Evolutionary conservation across 2,113 vertebrate genomes (phyloP).

Genomic region (Scomber colias): DNA sequence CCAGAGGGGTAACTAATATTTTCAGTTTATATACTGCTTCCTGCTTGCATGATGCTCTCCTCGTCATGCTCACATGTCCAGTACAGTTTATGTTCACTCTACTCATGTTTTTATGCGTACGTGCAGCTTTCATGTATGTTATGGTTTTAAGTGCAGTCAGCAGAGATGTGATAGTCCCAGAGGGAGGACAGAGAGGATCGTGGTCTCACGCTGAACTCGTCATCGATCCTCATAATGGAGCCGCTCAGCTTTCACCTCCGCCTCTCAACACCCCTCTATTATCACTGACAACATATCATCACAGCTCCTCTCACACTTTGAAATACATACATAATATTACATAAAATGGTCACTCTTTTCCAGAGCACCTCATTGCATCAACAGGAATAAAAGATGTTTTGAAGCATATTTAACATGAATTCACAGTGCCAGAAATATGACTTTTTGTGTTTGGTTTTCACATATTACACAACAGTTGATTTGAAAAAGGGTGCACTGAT

Average conservation of each 20-base stretch:
- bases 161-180: conserved; percentile 59
- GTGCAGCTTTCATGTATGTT: neutral
- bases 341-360: neutral
- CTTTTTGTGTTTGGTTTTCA: neutral
- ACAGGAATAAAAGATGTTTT: neutral
- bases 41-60: too few relatives aligned
- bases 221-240: conserved; percentile 59
- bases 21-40: too few relatives aligned
- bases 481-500: too few relatives aligned
- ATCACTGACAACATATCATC: neutral
- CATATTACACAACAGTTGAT: too few relatives aligned
- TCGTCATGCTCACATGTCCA: too few relatives aligned
- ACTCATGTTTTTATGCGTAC: conserved; percentile 10
- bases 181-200: conserved; percentile 38
- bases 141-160: conserved; percentile 26
- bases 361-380: neutral
- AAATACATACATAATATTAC: too few relatives aligned
- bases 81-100: too few relatives aligned
- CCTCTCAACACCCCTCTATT: neutral
- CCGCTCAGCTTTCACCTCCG: conserved; percentile 12
- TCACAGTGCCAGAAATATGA: neutral
- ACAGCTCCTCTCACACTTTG: too few relatives aligned
- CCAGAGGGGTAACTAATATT: too few relatives aligned
- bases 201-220: conserved; percentile 10
- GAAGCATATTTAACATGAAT: neutral